These are phyloP conservation scores for Dipodomys spectabilis DNA, from an alignment of 2,113 vertebrate species.

Conservation along the genomic window DNA sequence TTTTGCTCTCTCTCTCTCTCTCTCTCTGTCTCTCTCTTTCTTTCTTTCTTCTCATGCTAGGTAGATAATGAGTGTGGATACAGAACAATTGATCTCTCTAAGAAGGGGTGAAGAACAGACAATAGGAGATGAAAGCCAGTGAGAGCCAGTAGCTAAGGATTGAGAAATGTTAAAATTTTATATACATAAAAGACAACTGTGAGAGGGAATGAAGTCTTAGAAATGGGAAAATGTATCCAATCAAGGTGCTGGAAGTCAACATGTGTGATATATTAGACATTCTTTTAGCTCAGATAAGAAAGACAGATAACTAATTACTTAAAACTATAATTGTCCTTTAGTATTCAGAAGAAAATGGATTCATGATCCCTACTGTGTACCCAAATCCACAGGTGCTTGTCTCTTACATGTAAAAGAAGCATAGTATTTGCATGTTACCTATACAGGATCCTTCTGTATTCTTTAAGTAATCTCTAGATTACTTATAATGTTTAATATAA, in stretches of 20 bases:
- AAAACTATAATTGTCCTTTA: neutral
- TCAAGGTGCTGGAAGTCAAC: neutral
- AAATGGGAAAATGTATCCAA: neutral
- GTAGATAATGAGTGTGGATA: neutral
- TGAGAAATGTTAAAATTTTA: neutral
- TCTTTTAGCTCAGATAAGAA: slow-evolving; percentile 14
- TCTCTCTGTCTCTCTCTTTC: no score
- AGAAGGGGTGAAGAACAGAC: neutral
- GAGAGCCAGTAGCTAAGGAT: neutral
- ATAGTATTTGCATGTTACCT: neutral
- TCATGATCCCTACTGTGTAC: neutral
- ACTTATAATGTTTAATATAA: neutral
- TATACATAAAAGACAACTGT: neutral
- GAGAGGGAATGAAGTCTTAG: neutral
- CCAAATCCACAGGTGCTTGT: neutral
- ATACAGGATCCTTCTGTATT: no score
- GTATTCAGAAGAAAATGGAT: neutral
- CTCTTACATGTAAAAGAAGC: neutral
- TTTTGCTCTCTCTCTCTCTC: neutral
- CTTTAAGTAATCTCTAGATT: neutral
- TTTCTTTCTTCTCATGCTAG: neutral
- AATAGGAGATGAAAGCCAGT: neutral
- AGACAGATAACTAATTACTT: neutral
- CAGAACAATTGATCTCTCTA: neutral
- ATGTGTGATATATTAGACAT: neutral